Base-by-base conservation (phyloP, 2,797 vertebrate genomes). In the Etheostoma perlongum region DNA sequence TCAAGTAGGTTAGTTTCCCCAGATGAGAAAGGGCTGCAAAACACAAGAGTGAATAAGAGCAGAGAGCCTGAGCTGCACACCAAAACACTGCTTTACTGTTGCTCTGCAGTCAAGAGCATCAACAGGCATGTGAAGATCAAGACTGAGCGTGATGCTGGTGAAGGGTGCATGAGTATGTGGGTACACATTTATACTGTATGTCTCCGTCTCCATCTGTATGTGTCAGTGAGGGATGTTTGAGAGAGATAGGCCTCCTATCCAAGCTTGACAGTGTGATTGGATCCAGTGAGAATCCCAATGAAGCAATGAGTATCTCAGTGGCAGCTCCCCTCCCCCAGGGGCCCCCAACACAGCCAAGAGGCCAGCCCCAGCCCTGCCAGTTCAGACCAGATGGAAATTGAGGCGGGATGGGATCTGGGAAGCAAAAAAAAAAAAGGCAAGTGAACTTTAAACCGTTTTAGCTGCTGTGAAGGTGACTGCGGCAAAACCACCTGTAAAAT, bases 231-330 rank as follows among this genome's bases (percentile, higher is more conserved):
- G 76, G 76, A 78, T 83, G 78, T 74, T 76, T 23, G 79, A 48
- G 85, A 75, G 82, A 85, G 85, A 82, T 68, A 12, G 66, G 63
- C 78, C 77, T 86, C 64, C 77, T 46, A 42, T 79, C 83, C 73
- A 59, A 81, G 85, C 84, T 78, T 85, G 81, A 89, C 87, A 69
- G 84, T 73, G 79, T 90, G 87, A 91, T 84, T 88, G 88, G 78
- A 90, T 90, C 84, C 87, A 87, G 75, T 18, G 79, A 89, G 86
- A 91, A 91, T 94, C 81, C 82, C 86, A 87, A 89, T 90, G 84
- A 93, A 91, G 85, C 88, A 83, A 81, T 81, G 64, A 91, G 89
- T 47, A 68, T 85, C 85, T 82, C 79, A 68, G 88, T 54, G 1
- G 80, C 83, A 68, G 75, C 71, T 52, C 58, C 2, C 1, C 51